A percentile compares a stretch with the other conserved stretches of the same genome.
Conservation (phyloP, 2,113 vertebrate species). For the Apodemus sylvaticus region DNA sequence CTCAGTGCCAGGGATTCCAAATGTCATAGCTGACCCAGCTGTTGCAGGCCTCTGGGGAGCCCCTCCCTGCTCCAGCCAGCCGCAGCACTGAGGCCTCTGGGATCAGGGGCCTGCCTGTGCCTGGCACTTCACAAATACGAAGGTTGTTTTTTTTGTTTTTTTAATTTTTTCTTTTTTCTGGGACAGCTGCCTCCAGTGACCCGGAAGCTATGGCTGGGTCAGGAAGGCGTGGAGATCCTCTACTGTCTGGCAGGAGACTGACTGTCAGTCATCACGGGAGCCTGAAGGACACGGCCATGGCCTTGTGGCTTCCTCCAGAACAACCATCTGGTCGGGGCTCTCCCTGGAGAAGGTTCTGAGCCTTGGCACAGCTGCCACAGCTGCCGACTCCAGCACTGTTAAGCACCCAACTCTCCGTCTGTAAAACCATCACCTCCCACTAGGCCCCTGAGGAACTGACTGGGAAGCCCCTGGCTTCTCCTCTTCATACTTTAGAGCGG, state of each 20-base stretch:
- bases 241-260: background rate
- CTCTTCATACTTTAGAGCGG: no score
- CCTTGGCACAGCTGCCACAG: background rate
- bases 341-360: background rate
- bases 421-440: background rate
- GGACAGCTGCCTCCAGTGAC: background rate
- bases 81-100: background rate
- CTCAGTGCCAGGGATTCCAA: background rate
- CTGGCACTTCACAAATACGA: fast-evolving
- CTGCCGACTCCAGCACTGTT: background rate
- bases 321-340: background rate
- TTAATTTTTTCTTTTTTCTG: no score
- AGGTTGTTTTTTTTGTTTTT: no score
- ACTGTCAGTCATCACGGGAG: background rate
- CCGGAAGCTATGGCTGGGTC: background rate
- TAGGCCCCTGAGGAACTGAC: no score
- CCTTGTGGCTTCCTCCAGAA: background rate
- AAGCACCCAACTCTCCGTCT: no score
- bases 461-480: background rate
- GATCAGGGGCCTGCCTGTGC: background rate
- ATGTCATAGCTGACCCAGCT: background rate
- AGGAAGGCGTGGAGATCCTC: background rate
- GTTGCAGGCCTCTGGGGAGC: background rate
- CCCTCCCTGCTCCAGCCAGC: background rate
- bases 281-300: background rate